phyloP scores from a whole-genome alignment of 2,888 invertebrate genomes.

The Noctua janthina region DNA sequence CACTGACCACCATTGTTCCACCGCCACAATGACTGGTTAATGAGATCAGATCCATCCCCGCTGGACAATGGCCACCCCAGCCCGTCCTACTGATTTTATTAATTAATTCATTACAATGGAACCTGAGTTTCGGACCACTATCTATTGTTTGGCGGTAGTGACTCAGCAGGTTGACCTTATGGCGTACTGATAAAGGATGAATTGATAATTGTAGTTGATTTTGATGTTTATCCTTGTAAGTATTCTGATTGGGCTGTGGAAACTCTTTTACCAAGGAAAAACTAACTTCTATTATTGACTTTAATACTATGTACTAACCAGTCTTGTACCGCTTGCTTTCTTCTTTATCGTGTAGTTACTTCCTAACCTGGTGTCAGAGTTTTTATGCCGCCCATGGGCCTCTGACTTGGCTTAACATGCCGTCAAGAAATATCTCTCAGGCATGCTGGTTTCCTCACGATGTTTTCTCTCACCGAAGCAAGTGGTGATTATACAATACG shows the following conservation, averaged over 20 bases:
- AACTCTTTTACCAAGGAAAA: not conserved
- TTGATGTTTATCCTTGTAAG: conserved; percentile 54
- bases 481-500: too few species aligned
- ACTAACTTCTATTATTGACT: not conserved
- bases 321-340: not conserved
- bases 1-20: conserved; percentile 81
- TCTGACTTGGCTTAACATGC: too few species aligned
- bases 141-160: conserved; percentile 82
- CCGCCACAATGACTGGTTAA: conserved; percentile 89
- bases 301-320: not conserved
- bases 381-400: too few species aligned
- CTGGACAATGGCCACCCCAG: conserved; percentile 85
- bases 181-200: conserved; percentile 61
- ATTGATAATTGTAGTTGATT: conserved; percentile 57
- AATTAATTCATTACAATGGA: conserved; percentile 90
- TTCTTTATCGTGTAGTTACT: too few species aligned
- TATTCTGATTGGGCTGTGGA: conserved; percentile 8
- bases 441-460: too few species aligned
- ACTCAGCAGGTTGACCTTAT: conserved; percentile 81
- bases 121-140: conserved; percentile 87
- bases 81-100: conserved; percentile 87
- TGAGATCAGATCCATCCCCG: conserved; percentile 89
- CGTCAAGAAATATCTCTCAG: too few species aligned
- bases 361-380: too few species aligned
- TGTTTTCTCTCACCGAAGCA: too few species aligned